phyloP scores from a whole-genome alignment of 2,888 invertebrate genomes.

The Teleogryllus oceanicus region DNA sequence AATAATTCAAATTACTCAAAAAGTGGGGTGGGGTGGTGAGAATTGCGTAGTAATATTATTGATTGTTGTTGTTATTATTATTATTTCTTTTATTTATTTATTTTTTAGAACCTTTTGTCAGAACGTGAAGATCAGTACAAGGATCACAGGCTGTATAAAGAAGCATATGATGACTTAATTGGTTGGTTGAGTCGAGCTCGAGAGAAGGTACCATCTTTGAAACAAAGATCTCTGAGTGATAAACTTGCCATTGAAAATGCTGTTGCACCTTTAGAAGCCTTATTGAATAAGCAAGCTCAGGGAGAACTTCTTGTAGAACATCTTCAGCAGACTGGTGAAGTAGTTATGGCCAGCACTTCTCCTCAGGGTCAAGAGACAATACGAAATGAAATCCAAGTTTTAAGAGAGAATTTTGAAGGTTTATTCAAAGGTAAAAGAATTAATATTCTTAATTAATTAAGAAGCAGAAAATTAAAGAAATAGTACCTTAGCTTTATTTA shows the following conservation, averaged over 20 bases:
- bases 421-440: conserved; percentile 62
- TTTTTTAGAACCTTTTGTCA: conserved; percentile 58
- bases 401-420: conserved; percentile 78
- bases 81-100: not conserved
- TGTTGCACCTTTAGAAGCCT: conserved; percentile 78
- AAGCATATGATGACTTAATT: conserved; percentile 84
- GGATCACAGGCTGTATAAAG: conserved; percentile 85
- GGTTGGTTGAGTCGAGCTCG: conserved; percentile 84
- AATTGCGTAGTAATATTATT: too few relatives aligned
- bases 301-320: conserved; percentile 84
- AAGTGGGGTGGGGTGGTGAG: too few relatives aligned
- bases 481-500: too few relatives aligned
- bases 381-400: conserved; percentile 77
- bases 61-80: not conserved
- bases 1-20: too few relatives aligned
- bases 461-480: too few relatives aligned
- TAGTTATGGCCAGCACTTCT: conserved; percentile 79
- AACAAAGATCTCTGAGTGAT: conserved; percentile 78
- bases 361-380: conserved; percentile 74
- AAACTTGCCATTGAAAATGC: conserved; percentile 85
- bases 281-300: conserved; percentile 85
- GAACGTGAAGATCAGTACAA: conserved; percentile 83
- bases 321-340: conserved; percentile 81
- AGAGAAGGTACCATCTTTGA: conserved; percentile 83
- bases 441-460: not conserved